Percentiles rank a stretch among this genome's conserved stretches.
phyloP scores from a whole-genome alignment of 2,888 invertebrate genomes.

The Diplazon laetatorius region DNA sequence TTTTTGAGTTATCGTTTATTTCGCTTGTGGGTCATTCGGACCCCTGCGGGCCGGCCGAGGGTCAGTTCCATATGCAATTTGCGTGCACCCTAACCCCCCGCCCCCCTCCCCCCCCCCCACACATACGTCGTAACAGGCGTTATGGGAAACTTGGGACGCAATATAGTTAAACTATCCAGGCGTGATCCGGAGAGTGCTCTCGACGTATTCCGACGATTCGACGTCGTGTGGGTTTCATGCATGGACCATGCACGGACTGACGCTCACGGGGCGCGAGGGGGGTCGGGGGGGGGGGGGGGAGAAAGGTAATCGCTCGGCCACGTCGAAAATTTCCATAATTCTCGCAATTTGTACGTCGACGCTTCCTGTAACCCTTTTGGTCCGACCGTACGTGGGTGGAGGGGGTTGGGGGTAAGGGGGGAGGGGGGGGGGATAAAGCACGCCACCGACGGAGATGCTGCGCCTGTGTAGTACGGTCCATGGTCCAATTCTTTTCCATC shows the following conservation, averaged over 20 bases:
- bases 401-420: no score
- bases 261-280: constrained; percentile 36
- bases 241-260: constrained; percentile 19
- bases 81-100: no score
- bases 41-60: no score
- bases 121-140: no score
- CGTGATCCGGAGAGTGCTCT: constrained; percentile 30
- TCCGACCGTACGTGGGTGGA: no score
- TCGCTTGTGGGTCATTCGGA: no score
- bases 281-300: no score
- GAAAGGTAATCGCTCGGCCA: constrained; percentile 65
- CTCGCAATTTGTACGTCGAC: constrained; percentile 72
- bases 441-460: constrained; percentile 5
- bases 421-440: neutral
- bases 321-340: constrained; percentile 75
- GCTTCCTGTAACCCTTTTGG: constrained; percentile 21
- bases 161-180: neutral
- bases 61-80: no score
- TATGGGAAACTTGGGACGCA: neutral
- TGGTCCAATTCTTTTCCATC: constrained; percentile 26
- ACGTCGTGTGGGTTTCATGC: constrained; percentile 24
- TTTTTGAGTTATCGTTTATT: no score
- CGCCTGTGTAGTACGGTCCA: neutral
- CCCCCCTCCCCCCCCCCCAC: no score
- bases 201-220: constrained; percentile 58